Base-by-base conservation (phyloP, 2,888 invertebrate species). In the Catocala fraxini region DNA sequence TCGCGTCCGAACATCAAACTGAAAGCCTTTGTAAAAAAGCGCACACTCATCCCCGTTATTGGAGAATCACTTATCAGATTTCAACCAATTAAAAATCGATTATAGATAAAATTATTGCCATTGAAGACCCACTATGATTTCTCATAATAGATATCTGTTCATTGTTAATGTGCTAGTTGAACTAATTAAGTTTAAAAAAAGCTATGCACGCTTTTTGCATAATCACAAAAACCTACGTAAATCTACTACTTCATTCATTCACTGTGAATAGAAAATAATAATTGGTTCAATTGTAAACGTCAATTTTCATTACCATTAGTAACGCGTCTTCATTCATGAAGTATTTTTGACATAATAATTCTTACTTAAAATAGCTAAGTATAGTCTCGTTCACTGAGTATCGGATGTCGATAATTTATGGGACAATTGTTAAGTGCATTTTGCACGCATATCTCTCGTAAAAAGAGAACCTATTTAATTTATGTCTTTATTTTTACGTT, bases 371-470 rank as follows among this genome's bases (percentile, higher is more conserved):
- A 62, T 66, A 71, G 66, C 58, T 51, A 62, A 58, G 39, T 63
- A 64, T 45, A 57, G 57, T 60, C 63, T 69, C 70, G 63, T 67
- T 67, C 65, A 68, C 66, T 61, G 63, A 49, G 66, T 72, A 74
- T 70, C 66, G 65, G 60, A 70, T 68, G 67, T 68, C 69, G 61
- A 73, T 70, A 70, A 75, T 77, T 70, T 77, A 77, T 69, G 69
- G 63, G 65, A 72, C 75, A 71, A 67, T 73, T 66, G 71, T 67
- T 65, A 76, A 73, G 69, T 71, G 75, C 63, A 69, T 72, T 70
- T 76, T 66, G 70, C 70, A 63, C 68, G 70, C 65, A 58, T 76
- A 70, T 63, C 61, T 73, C 58, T 51, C 7, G 54, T 48, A 52
- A 65, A 73, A 69, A 61, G 63, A 60, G 15, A 52, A 69, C 43